Percentiles rank a stretch among this genome's conserved stretches.
These are phyloP conservation scores for Parascotia fuliginaria DNA, from an alignment of 2,888 invertebrate species.

Conservation along the genomic window DNA sequence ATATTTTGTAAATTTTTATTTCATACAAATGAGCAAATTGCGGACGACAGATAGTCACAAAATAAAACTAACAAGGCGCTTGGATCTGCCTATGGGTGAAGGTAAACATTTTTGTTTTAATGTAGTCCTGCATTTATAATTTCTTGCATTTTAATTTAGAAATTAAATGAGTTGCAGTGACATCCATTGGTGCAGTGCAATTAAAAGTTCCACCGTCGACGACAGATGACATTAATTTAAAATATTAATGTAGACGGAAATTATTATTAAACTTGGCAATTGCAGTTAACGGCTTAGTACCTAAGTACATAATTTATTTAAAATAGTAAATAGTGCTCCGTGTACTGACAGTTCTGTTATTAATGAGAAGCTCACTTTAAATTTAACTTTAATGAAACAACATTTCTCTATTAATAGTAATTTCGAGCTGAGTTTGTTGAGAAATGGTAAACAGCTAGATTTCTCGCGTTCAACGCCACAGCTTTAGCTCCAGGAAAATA, in stretches of 20 bases:
- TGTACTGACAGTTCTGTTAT: too few species aligned
- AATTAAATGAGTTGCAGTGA: constrained; percentile 5
- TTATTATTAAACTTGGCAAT: not conserved
- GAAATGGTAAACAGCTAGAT: too few species aligned
- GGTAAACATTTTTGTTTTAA: constrained; percentile 26
- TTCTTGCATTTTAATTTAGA: constrained; percentile 18
- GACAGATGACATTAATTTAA: constrained; percentile 4
- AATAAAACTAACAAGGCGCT: constrained; percentile 6
- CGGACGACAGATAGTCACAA: not conserved
- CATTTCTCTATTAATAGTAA: too few species aligned
- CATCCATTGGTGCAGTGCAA: constrained; percentile 10
- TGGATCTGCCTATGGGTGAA: constrained; percentile 1
- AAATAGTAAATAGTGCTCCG: too few species aligned
- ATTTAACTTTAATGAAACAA: too few species aligned
- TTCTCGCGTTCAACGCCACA: too few species aligned
- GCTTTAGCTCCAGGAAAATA: too few species aligned
- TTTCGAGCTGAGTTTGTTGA: too few species aligned
- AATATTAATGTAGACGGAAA: constrained; percentile 1
- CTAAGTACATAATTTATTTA: not conserved
- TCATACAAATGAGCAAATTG: too few species aligned
- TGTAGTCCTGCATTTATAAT: constrained; percentile 21
- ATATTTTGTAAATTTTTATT: too few species aligned
- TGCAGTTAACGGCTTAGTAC: not conserved
- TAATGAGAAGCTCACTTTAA: too few species aligned
- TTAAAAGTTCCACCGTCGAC: constrained; percentile 13